Evolutionary conservation across 2,888 invertebrate species (phyloP).

Genomic region (Himalopsyche anomala): DNA sequence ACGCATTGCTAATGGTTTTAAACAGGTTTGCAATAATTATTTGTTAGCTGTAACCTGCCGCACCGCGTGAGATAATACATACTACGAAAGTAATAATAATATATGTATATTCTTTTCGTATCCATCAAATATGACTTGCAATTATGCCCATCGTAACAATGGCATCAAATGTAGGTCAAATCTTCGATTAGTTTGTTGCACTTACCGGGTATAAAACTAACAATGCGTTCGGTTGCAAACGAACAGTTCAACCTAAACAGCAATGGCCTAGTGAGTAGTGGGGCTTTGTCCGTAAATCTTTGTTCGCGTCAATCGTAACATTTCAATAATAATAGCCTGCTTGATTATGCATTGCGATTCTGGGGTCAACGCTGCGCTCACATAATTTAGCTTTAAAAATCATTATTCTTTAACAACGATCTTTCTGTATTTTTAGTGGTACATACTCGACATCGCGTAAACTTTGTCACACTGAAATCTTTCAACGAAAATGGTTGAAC

Average conservation of each 20-base stretch:
- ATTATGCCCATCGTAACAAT: constrained; percentile 16
- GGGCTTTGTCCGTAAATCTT: constrained; percentile 3
- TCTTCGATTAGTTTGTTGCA: constrained; percentile 30
- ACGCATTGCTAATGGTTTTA: constrained; percentile 5
- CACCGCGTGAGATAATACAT: not conserved
- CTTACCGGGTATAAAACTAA: not conserved
- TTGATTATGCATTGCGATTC: not conserved
- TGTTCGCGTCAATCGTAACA: constrained; percentile 16
- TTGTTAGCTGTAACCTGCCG: constrained; percentile 10
- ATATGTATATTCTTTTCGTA: constrained; percentile 11
- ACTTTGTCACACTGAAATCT: too few species aligned
- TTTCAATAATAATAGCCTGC: constrained; percentile 12
- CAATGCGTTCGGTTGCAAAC: constrained; percentile 22
- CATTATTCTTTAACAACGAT: too few species aligned
- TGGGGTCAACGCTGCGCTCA: not conserved
- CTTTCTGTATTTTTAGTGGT: too few species aligned
- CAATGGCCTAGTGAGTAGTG: not conserved
- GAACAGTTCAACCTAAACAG: not conserved
- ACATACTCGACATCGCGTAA: too few species aligned
- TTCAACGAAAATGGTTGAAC: too few species aligned
- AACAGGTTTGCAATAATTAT: constrained; percentile 1
- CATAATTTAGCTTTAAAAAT: not conserved
- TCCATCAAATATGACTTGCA: constrained; percentile 20
- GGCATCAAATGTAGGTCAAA: constrained; percentile 20
- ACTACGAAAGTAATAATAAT: not conserved